Evolutionary conservation across 2,888 invertebrate species (phyloP).

Genomic region (Sinohyriopsis cumingii): DNA sequence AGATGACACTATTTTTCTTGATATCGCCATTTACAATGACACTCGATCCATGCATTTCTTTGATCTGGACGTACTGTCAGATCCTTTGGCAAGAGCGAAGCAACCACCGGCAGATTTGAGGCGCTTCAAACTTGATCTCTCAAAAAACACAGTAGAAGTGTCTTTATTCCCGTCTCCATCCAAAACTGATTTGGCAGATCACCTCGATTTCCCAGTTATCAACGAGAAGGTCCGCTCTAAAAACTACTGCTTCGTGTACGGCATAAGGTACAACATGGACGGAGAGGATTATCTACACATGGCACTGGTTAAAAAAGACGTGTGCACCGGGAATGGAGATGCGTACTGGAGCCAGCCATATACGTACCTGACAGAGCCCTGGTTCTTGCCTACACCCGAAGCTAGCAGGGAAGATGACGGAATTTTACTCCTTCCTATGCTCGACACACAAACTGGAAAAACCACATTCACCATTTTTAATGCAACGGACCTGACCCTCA

Average conservation of each 20-base stretch:
- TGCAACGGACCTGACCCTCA: constrained; percentile 43
- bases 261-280: constrained; percentile 50
- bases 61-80: constrained; percentile 35
- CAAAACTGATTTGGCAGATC: constrained; percentile 33
- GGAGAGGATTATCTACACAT: constrained; percentile 39
- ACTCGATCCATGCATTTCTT: constrained; percentile 44
- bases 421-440: constrained; percentile 51
- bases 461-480: constrained; percentile 34
- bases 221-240: constrained; percentile 55
- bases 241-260: constrained; percentile 61
- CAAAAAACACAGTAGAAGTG: constrained; percentile 8
- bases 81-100: constrained; percentile 40
- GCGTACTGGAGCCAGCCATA: constrained; percentile 38
- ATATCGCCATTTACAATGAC: constrained; percentile 49
- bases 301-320: constrained; percentile 59
- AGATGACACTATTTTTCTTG: constrained; percentile 43
- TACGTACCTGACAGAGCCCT: constrained; percentile 56
- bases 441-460: constrained; percentile 45
- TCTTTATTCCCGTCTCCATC: constrained; percentile 12
- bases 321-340: constrained; percentile 50
- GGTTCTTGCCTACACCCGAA: constrained; percentile 55
- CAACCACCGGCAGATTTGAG: constrained; percentile 21
- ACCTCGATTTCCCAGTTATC: constrained; percentile 60
- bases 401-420: constrained; percentile 61
- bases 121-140: constrained; percentile 18